Evolutionary conservation across 1,140 invertebrate species (phyloP).

Genomic region (Samia ricini): DNA sequence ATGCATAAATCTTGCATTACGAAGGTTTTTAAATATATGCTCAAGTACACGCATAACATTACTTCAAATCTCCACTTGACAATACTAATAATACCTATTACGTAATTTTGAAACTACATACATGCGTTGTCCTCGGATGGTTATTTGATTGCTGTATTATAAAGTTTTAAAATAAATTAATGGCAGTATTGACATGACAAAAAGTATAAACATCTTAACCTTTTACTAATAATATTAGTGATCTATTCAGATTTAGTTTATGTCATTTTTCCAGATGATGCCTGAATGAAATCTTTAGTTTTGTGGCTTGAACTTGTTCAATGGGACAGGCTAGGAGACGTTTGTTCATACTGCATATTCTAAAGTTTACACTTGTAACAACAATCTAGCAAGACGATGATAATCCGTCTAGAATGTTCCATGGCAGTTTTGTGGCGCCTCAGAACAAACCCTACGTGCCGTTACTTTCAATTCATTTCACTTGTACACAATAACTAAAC

Average conservation of each 20-base stretch:
- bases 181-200: not conserved
- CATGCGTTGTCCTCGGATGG: not conserved
- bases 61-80: not conserved
- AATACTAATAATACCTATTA: slow-evolving; percentile 3
- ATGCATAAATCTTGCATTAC: slow-evolving; percentile 25
- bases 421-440: no score
- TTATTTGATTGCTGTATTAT: not conserved
- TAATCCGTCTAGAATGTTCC: no score
- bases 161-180: not conserved
- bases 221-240: not conserved
- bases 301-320: no score
- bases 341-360: no score
- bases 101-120: not conserved
- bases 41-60: not conserved
- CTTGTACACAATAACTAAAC: no score
- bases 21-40: slow-evolving; percentile 17
- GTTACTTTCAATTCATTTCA: no score
- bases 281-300: not conserved
- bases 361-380: no score
- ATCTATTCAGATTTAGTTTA: not conserved
- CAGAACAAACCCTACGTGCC: no score
- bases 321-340: no score
- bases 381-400: no score
- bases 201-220: not conserved
- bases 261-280: not conserved